Conservation (phyloP, 2,888 invertebrate genomes). For the Atethmia centrago region DNA sequence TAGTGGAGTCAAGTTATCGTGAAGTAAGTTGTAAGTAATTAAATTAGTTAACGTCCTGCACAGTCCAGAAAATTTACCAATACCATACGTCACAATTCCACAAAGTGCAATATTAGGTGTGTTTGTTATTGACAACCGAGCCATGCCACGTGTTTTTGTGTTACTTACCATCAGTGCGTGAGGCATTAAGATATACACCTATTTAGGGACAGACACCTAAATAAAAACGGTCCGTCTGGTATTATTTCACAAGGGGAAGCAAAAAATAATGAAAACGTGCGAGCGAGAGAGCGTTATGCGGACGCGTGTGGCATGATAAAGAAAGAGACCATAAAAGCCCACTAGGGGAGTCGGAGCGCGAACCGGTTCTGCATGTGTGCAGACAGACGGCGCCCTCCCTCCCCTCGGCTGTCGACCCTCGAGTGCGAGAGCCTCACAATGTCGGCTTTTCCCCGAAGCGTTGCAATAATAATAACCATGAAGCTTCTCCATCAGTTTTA, state of each 20-base stretch:
- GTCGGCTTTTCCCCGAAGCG: conserved; percentile 85
- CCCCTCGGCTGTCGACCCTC: conserved; percentile 88
- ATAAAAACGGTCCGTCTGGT: conserved; percentile 86
- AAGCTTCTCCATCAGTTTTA: conserved; percentile 58
- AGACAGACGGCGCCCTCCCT: conserved; percentile 86
- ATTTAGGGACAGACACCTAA: conserved; percentile 82
- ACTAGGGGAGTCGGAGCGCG: conserved; percentile 87
- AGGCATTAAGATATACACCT: conserved; percentile 74
- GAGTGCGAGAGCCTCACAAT: conserved; percentile 85
- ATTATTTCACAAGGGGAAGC: conserved; percentile 88
- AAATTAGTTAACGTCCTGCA: conserved; percentile 18
- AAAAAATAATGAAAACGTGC: conserved; percentile 89
- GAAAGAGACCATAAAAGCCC: conserved; percentile 82
- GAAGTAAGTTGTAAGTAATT: conserved; percentile 16
- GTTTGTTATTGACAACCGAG: conserved; percentile 70
- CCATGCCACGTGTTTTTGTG: conserved; percentile 73
- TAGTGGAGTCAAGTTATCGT: conserved; percentile 21
- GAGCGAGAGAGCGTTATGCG: conserved; percentile 83
- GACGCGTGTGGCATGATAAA: conserved; percentile 84
- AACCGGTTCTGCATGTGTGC: conserved; percentile 90
- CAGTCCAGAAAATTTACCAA: conserved; percentile 1
- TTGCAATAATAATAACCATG: conserved; percentile 86
- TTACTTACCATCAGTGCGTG: conserved; percentile 78
- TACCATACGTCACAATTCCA: conserved; percentile 30
- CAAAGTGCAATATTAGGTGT: conserved; percentile 46